Evolutionary conservation across 2,888 invertebrate genomes (phyloP).

Genomic region (Tethea ocularis): DNA sequence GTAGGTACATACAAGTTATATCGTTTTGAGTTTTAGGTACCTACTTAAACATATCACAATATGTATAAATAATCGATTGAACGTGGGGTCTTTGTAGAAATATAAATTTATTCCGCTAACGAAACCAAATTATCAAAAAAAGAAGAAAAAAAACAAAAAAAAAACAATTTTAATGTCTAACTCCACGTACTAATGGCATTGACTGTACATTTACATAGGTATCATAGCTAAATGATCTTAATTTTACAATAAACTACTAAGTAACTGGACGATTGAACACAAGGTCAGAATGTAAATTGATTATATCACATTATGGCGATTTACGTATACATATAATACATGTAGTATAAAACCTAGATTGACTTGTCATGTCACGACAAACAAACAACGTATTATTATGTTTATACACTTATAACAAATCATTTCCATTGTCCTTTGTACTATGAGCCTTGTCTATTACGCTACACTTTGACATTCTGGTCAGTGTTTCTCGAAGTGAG

Average conservation of each 20-base stretch:
- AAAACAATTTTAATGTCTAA: too few species aligned
- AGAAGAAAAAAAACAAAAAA: neutral
- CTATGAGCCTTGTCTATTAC: neutral
- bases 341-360: neutral
- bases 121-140: neutral
- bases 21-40: too few species aligned
- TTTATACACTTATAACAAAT: slow-evolving; percentile 1
- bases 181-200: neutral
- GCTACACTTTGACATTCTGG: neutral
- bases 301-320: neutral
- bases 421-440: slow-evolving; percentile 3
- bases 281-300: neutral
- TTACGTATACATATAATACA: neutral
- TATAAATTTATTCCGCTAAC: too few species aligned
- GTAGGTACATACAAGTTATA: too few species aligned
- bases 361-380: slow-evolving; percentile 3
- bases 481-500: neutral
- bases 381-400: neutral
- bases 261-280: slow-evolving; percentile 2
- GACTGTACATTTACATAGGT: neutral
- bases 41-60: too few species aligned
- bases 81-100: too few species aligned
- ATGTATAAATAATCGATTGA: too few species aligned
- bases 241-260: neutral
- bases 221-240: neutral